phyloP scores from a whole-genome alignment of 2,888 invertebrate species.

The Caenorhabditis angaria region DNA sequence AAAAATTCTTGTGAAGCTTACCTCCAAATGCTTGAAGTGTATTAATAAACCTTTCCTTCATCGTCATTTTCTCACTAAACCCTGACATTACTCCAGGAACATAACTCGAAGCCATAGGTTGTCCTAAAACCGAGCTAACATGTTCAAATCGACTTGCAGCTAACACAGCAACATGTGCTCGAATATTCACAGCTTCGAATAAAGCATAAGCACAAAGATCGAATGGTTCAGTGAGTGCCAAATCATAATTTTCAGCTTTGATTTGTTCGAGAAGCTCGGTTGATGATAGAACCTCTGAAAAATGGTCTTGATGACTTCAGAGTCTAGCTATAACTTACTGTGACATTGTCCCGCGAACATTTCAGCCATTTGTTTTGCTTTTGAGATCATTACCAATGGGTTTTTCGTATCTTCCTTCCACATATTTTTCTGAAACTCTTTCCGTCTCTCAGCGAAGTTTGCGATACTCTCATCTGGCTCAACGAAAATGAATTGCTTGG shows the following conservation, averaged over 20 bases:
- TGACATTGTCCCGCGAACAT: conserved; percentile 29
- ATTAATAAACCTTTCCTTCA: conserved; percentile 26
- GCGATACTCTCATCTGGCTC: conserved; percentile 14
- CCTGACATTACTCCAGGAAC: too few species aligned
- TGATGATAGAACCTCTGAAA: conserved; percentile 16
- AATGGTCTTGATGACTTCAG: too few species aligned
- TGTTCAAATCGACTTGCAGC: conserved; percentile 36
- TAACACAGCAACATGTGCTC: conserved; percentile 36
- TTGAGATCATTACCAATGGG: conserved; percentile 22
- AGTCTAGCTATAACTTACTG: conserved; percentile 8
- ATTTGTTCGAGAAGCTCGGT: conserved; percentile 31
- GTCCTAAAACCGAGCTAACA: conserved; percentile 38
- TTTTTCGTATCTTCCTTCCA: conserved; percentile 19
- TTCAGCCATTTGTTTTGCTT: conserved; percentile 20
- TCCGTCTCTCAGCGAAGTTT: conserved; percentile 13
- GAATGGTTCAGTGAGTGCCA: conserved; percentile 49
- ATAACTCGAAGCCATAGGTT: conserved; percentile 28
- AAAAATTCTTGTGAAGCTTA: neutral
- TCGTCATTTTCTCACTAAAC: conserved; percentile 6
- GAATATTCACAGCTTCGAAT: conserved; percentile 37
- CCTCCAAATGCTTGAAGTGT: conserved; percentile 14
- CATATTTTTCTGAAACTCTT: conserved; percentile 19
- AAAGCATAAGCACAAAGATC: conserved; percentile 42
- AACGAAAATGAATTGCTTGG: conserved; percentile 27
- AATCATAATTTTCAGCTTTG: conserved; percentile 46